Percentiles rank a stretch among this genome's conserved stretches.
phyloP scores from a whole-genome alignment of 2,113 vertebrate species.

The Anhinga rufa region DNA sequence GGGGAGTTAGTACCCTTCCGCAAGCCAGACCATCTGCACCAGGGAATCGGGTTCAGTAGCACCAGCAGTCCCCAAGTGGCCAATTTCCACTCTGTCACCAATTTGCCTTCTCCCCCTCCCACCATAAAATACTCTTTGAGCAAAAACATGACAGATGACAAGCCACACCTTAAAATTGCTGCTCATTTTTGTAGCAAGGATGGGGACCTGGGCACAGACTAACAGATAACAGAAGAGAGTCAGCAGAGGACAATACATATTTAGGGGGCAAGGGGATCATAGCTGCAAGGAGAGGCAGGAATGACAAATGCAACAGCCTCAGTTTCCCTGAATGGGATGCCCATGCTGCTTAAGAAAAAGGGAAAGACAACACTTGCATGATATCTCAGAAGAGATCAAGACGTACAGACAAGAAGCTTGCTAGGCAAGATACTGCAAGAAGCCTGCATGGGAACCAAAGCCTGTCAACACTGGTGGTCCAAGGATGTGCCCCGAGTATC shows the following conservation, averaged over 20 bases:
- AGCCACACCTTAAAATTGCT: neutral
- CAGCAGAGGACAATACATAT: neutral
- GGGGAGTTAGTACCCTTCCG: neutral
- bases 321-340: rapidly evolving
- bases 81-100: neutral
- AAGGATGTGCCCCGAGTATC: rapidly evolving
- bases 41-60: neutral
- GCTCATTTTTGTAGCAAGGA: neutral
- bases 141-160: neutral
- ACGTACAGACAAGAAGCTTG: neutral
- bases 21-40: neutral
- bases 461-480: neutral
- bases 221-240: neutral
- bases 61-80: neutral
- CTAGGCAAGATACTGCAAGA: neutral
- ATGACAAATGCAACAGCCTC: neutral
- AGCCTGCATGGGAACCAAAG: neutral
- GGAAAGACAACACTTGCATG: neutral
- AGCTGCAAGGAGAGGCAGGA: neutral
- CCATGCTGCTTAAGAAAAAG: neutral
- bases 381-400: neutral
- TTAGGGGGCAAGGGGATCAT: neutral
- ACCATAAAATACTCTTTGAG: neutral
- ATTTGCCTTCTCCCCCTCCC: neutral
- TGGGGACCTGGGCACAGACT: neutral